Evolutionary conservation across 2,888 invertebrate genomes (phyloP), one percentile per base, ranked within the genome.

Genomic region (Polia nebulosa): DNA sequence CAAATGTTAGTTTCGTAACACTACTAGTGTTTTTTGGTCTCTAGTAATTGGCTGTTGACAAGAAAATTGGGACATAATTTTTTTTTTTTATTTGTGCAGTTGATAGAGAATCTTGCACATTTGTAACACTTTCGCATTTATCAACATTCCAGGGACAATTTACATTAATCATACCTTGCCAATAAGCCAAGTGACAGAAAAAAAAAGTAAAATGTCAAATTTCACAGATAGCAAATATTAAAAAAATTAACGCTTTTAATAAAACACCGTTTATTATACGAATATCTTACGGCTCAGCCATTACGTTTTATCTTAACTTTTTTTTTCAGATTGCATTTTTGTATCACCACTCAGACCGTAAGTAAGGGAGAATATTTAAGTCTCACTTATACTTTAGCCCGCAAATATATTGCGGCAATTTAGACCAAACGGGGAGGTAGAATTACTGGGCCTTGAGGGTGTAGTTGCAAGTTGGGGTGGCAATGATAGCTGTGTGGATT

Each of bases 351-450:
- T 83, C 74, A 72, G 60, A 68, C 67, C 59, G 73, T 81, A 82
- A 85, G 86, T 80, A 59, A 70, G 70, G 78, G 83, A 84, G 87
- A 89, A 90, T 91, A 90, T 92, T 92, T 90, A 92, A 92, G 90
- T 89, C 89, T 82, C 88, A 90, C 91, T 92, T 90, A 91, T 89
- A 88, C 85, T 89, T 88, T 83, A 86, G 86, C 86, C 85, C 85
- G 88, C 85, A 90, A 91, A 93, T 92, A 91, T 92, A 93, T 93
- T 89, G 86, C 86, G 84, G 91, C 87, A 91, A 93, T 92, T 92
- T 90, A 88, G 82, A 80, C 80, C 75, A 72, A 79, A 81, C 72
- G 76, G 66, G 76, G 84, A 80, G 84, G 84, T 85, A 75, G 82
- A 88, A 87, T 88, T 87, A 87, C 87, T 76, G 77, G 70, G 81